phyloP scores from a whole-genome alignment of 2,888 invertebrate genomes.

The Oxystoma pomonae region DNA sequence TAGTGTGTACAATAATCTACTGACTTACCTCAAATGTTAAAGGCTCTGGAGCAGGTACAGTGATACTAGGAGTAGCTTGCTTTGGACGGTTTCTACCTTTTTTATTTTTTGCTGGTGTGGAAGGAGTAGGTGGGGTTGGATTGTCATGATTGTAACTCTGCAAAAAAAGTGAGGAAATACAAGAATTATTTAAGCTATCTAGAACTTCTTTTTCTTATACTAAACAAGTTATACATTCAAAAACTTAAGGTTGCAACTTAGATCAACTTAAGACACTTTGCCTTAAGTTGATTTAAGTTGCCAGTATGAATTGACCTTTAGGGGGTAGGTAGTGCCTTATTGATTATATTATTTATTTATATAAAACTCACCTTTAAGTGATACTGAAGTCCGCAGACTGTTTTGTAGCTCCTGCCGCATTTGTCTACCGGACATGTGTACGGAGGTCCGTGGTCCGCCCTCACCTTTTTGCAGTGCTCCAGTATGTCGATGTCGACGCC shows the following conservation, averaged over 20 bases:
- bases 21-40: slow-evolving; percentile 61
- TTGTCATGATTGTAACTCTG: slow-evolving; percentile 78
- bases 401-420: slow-evolving; percentile 83
- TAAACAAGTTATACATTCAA: neutral
- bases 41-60: slow-evolving; percentile 59
- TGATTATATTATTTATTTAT: no score
- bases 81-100: slow-evolving; percentile 47
- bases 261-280: no score
- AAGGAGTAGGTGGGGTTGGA: slow-evolving; percentile 61
- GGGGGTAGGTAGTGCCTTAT: no score
- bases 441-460: slow-evolving; percentile 76
- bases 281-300: no score
- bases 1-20: no score
- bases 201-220: neutral
- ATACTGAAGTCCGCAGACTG: slow-evolving; percentile 80
- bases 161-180: slow-evolving; percentile 4
- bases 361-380: slow-evolving; percentile 60
- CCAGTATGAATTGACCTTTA: no score
- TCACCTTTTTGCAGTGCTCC: slow-evolving; percentile 79
- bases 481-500: slow-evolving; percentile 82
- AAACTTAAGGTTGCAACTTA: neutral
- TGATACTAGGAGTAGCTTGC: slow-evolving; percentile 31
- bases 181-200: no score
- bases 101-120: slow-evolving; percentile 57
- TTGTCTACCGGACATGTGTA: slow-evolving; percentile 82